Base-by-base conservation (phyloP, 2,888 invertebrate species). In the Drosophila anomalata region DNA sequence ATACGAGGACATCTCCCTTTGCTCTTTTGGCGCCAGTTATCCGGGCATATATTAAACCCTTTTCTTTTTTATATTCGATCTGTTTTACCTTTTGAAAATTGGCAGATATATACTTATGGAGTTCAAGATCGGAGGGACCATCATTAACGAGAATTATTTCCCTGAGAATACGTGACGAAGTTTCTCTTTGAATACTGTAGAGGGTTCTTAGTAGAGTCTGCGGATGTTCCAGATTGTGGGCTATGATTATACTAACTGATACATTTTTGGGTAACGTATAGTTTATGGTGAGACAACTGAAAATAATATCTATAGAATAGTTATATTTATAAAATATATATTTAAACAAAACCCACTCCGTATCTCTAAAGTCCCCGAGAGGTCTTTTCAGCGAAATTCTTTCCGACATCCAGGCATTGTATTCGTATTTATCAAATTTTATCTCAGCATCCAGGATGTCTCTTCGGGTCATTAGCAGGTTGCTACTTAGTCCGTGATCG, bases 401-500 rank as follows among this genome's bases (percentile, higher is more conserved):
- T 14, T 65, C 63, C 2, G 63, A 65, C 6, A 65, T 31, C 63
- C 63, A 65, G 17, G 51, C 58, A 39, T 65, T 65, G 14, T 41
- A 65, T 6, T 46, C 14, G 47, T 65, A 65, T 24, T 22, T 33
- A 1, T 8, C 2, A 11, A 39, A 47, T 3, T 11, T 8, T 9
- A 11, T 2, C 14, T 14, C 14, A n/a, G 44, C 36, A 2, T 11
- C 24, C 2, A 44, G 7, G 1, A 46, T n/a, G 11, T 53, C 59
- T 1, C 9, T 9, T 0, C n/a, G 11, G 2, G 53, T 53, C 59
- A 59, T 59, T 24, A 48, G 11, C 9, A 59, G 24, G 12, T 12
- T 12, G 1, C 52, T 39, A 1, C 22, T 17, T 20, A 11, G 17
- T 12, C 63, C 63, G 9, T 11, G 22, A 0, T 36, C n/a, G 7